Evolutionary conservation across 2,888 invertebrate genomes (phyloP).

Genomic region (Philereme vetulata): DNA sequence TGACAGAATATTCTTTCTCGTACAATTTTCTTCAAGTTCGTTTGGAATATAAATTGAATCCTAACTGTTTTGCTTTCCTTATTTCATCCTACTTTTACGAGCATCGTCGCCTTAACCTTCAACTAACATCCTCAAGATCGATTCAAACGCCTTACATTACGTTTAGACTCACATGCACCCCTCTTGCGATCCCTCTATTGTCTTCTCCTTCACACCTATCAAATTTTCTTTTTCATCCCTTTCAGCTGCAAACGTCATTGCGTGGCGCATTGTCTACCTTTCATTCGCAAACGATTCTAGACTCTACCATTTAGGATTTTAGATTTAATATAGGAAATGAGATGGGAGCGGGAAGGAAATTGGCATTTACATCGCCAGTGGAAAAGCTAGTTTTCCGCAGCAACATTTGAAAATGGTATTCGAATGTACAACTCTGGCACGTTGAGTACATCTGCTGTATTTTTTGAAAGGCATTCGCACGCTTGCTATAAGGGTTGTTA

Average conservation of each 20-base stretch:
- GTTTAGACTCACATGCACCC: constrained; percentile 69
- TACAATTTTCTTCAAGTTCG: constrained; percentile 10
- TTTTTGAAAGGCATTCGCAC: not conserved
- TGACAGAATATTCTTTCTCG: not conserved
- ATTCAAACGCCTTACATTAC: constrained; percentile 62
- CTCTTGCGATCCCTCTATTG: constrained; percentile 62
- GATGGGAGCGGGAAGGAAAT: constrained; percentile 68
- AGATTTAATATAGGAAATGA: constrained; percentile 47
- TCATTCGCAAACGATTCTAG: constrained; percentile 44
- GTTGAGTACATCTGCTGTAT: constrained; percentile 37
- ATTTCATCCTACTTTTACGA: constrained; percentile 25
- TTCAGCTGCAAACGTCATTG: constrained; percentile 77
- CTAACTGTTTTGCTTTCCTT: constrained; percentile 5
- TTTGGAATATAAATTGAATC: constrained; percentile 5
- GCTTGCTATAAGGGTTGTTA: constrained; percentile 46
- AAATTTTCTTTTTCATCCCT: constrained; percentile 50
- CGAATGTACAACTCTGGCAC: constrained; percentile 58
- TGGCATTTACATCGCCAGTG: constrained; percentile 79
- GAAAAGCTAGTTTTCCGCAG: constrained; percentile 81
- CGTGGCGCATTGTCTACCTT: constrained; percentile 78
- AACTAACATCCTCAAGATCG: constrained; percentile 73
- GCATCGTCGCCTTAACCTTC: constrained; percentile 39
- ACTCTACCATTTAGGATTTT: constrained; percentile 44
- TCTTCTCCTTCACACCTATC: constrained; percentile 55
- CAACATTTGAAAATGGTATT: constrained; percentile 76